Conservation (phyloP, 2,113 vertebrate species). For the Syngnathus floridae region DNA sequence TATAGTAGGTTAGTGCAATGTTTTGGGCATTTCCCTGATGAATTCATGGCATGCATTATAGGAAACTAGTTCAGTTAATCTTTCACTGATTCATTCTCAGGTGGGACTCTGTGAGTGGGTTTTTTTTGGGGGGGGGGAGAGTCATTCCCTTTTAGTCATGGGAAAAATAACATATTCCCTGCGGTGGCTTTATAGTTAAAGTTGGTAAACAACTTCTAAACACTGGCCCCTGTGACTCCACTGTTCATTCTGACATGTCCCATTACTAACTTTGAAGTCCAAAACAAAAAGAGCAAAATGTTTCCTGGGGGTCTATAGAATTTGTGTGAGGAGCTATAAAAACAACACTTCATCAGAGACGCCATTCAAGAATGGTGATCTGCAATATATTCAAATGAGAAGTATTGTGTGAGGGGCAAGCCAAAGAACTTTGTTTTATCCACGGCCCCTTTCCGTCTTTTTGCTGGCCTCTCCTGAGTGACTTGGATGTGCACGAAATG, state of each 20-base stretch:
- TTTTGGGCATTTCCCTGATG: neutral
- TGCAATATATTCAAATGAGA: slow-evolving; percentile 68
- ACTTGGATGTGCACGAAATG: slow-evolving; percentile 71
- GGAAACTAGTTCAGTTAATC: neutral
- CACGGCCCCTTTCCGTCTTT: slow-evolving; percentile 50
- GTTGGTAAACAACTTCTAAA: slow-evolving; percentile 52
- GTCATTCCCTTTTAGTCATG: neutral
- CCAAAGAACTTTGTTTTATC: slow-evolving; percentile 64
- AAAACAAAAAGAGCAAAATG: slow-evolving; percentile 70
- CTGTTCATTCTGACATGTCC: slow-evolving; percentile 45
- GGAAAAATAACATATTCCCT: neutral
- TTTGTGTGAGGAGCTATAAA: slow-evolving; percentile 57
- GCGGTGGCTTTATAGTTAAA: slow-evolving; percentile 39
- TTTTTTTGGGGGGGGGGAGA: neutral
- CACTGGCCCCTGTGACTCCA: slow-evolving; percentile 53
- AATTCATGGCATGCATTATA: neutral
- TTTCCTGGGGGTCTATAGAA: slow-evolving; percentile 63
- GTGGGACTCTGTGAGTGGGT: neutral
- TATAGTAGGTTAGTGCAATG: neutral
- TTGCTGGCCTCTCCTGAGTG: slow-evolving; percentile 51
- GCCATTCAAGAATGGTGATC: slow-evolving; percentile 62
- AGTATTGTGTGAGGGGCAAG: slow-evolving; percentile 61
- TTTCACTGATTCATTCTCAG: neutral
- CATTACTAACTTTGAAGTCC: slow-evolving; percentile 62
- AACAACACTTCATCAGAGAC: slow-evolving; percentile 68